Evolutionary conservation across 2,113 vertebrate genomes (phyloP), one percentile per base, ranked within the genome.

Genomic region (Procapra przewalskii): DNA sequence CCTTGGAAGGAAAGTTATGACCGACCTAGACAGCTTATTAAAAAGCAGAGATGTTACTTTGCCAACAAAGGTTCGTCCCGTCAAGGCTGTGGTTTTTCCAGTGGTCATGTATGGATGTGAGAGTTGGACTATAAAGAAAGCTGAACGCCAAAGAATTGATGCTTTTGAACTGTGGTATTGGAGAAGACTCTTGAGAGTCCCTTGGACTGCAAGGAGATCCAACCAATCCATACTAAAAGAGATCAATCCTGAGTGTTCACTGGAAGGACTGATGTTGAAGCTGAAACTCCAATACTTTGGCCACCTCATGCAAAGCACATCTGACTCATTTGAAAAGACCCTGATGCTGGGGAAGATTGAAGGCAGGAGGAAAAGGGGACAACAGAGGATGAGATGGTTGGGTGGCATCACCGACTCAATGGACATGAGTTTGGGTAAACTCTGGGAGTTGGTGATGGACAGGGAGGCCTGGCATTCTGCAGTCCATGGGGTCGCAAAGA

Each of bases 141-240:
- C 64, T 67, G 33, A 67, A 8, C 0, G 0, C 62, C 0, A 0
- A 19, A 67, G 33, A n/a, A 67, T 5, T 67, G 16, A 67, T n/a
- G 33, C 16, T 67, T n/a, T 19, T 67, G 62, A 67, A n/a, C 33
- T 19, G 33, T 19, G 62, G 62, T n/a, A 1, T 19, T 67, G 17
- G 9, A 71, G n/a, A 71, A 71, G 9, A 71, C 17, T 36, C 64
- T 36, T 71, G n/a, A 71, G 64, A 11, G 9, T 71, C 64, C 64
- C n/a, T 36, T 21, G 64, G 64, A 21, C 17, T 71, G 2, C 33
- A 71, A 71, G 17, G 64, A 71, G 64, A 36, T 71, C n/a, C 64
- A 36, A 36, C 64, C 9, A 71, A 10, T 36, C 17, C 64, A 71
- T 67, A 10, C 64, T 71, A 71, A 71, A 36, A 10, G 64, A 71